A percentile compares a stretch with the other conserved stretches of the same genome.
Conservation (phyloP, 2,888 invertebrate genomes). For the Machimus rusticus region DNA sequence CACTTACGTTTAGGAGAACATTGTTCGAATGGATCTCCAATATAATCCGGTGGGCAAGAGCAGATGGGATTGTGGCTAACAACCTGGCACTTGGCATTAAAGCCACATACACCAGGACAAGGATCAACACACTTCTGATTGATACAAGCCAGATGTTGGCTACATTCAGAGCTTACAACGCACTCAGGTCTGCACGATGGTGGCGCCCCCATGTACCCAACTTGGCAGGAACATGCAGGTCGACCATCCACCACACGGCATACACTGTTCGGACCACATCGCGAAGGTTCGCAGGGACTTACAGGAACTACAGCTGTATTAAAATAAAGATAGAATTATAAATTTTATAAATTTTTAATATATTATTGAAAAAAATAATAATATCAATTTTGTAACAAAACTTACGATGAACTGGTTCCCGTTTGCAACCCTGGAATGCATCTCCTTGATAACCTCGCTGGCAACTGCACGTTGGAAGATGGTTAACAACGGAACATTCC, state of each 20-base stretch:
- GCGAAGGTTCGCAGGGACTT: slow-evolving; percentile 78
- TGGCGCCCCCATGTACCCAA: slow-evolving; percentile 76
- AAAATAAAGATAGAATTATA: neutral
- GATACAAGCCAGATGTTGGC: slow-evolving; percentile 77
- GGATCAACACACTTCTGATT: slow-evolving; percentile 81
- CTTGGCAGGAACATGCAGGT: slow-evolving; percentile 79
- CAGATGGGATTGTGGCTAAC: slow-evolving; percentile 83
- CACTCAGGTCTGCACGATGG: slow-evolving; percentile 81
- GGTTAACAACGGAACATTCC: slow-evolving; percentile 82
- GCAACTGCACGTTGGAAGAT: slow-evolving; percentile 84
- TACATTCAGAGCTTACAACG: slow-evolving; percentile 79
- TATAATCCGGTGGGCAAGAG: slow-evolving; percentile 73
- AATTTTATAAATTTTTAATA: neutral
- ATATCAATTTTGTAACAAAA: slow-evolving; percentile 47
- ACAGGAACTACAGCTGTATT: slow-evolving; percentile 56
- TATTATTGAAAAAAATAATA: neutral
- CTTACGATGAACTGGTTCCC: slow-evolving; percentile 68
- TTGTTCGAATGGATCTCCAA: slow-evolving; percentile 80
- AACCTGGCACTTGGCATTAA: slow-evolving; percentile 79
- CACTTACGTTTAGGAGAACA: slow-evolving; percentile 65
- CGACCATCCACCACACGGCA: slow-evolving; percentile 76
- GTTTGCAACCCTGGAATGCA: slow-evolving; percentile 81
- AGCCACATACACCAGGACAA: slow-evolving; percentile 78
- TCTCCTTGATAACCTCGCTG: slow-evolving; percentile 79
- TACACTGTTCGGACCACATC: slow-evolving; percentile 80